phyloP scores from a whole-genome alignment of 2,888 invertebrate species.

The Sepiola atlantica region DNA sequence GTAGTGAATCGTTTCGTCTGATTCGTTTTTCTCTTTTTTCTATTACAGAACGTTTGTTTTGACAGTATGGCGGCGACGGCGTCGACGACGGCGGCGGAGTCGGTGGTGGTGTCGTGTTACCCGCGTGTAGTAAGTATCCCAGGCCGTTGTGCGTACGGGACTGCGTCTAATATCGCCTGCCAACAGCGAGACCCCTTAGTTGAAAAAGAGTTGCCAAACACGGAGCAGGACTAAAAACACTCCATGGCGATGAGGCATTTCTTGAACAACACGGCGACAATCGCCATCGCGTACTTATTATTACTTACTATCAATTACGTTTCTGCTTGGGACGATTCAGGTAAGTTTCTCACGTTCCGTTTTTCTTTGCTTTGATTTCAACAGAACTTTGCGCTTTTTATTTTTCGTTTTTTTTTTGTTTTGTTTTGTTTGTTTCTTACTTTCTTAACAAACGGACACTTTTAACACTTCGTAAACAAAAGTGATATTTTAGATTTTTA shows the following conservation, averaged over 20 bases:
- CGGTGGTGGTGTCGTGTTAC: background rate
- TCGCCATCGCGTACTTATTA: background rate
- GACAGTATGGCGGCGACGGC: background rate
- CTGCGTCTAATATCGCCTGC: background rate
- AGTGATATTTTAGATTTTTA: too few species aligned
- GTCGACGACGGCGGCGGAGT: too few species aligned
- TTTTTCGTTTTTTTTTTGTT: background rate
- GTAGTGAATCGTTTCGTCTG: background rate
- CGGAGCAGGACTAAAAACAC: background rate
- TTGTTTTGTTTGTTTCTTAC: too few species aligned
- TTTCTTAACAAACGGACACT: too few species aligned
- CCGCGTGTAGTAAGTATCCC: background rate
- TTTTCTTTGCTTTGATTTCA: background rate
- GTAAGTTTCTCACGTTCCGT: background rate
- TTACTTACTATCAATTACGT: background rate
- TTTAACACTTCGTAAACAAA: too few species aligned
- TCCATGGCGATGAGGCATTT: background rate
- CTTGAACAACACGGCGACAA: background rate
- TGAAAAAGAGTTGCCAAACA: background rate
- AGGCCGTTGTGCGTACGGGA: background rate
- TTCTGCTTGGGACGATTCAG: background rate
- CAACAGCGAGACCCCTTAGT: slow-evolving; percentile 3
- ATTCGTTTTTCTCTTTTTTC: background rate
- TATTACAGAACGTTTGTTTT: slow-evolving; percentile 32
- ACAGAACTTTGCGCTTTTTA: background rate